Evolutionary conservation across 2,888 invertebrate genomes (phyloP), one percentile per base, ranked within the genome.

Genomic region (Meganola albula): DNA sequence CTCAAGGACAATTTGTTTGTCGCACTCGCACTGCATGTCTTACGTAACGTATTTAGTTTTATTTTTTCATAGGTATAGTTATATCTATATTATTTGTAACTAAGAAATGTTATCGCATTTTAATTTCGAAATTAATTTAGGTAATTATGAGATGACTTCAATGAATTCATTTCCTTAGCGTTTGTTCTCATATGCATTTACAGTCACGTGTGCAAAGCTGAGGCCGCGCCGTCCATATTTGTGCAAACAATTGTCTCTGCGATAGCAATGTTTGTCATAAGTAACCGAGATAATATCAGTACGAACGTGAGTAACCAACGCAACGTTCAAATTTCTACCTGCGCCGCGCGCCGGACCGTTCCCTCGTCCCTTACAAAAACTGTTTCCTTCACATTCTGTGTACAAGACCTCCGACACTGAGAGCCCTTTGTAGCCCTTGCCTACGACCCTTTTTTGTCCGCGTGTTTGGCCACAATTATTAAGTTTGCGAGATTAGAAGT

Each of bases 321-420:
- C 59, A 59, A 58, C 63, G 60, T 53, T 50, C 40, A 42, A 48
- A 65, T 68, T 63, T 58, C 64, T 79, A 77, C 83, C 77, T 78
- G 80, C 51, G 54, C 37, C 10, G 20, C 22, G 49, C 48, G 40
- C 52, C 58, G 69, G 64, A 64, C 69, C 49, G 53, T 56, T 58
- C 34, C 29, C 51, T 52, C 58, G 50, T 52, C 44, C 42, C 40
- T 52, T 50, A 74, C 68, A 78, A 82, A 82, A 75, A 71, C 49
- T 63, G 71, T 75, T 83, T 82, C 79, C 79, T 74, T 72, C 66
- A 67, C 73, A 76, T 73, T 82, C 48, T 78, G 70, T 80, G 77
- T 78, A 77, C 79, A 74, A 73, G 79, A 79, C 80, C 83, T 80
- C 80, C 80, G 83, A 83, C 78, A 79, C 70, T 45, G 76, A 67